These are phyloP conservation scores for Punctoribates punctum DNA, from an alignment of 2,888 invertebrate species.

Conservation along the genomic window DNA sequence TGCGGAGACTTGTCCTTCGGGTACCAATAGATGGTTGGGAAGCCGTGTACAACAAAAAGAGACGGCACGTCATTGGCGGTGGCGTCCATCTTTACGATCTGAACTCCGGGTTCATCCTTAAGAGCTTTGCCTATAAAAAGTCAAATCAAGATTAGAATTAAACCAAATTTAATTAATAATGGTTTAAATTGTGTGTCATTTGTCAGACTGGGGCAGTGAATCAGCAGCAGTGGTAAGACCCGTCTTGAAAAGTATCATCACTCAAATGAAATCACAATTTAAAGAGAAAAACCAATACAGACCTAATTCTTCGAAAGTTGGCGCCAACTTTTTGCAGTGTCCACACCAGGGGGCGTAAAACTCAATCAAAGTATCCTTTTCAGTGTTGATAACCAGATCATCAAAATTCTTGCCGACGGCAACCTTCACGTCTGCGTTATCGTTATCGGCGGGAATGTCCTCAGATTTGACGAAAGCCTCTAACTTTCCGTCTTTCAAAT, in stretches of 20 bases:
- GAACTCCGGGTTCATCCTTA: constrained; percentile 72
- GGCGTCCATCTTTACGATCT: constrained; percentile 96
- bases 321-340: constrained; percentile 93
- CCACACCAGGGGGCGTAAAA: constrained; percentile 76
- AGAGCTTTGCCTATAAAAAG: constrained; percentile 55
- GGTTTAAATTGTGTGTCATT: not conserved
- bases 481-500: constrained; percentile 73
- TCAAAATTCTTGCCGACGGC: constrained; percentile 97
- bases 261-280: constrained; percentile 17
- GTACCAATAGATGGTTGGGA: constrained; percentile 95
- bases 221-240: not conserved
- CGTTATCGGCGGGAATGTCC: constrained; percentile 76
- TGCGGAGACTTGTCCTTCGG: constrained; percentile 74
- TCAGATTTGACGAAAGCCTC: constrained; percentile 95
- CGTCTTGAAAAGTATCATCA: too few species aligned
- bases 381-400: constrained; percentile 82
- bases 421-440: constrained; percentile 70
- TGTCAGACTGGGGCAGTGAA: not conserved
- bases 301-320: constrained; percentile 81
- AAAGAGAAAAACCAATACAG: not conserved
- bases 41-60: constrained; percentile 85
- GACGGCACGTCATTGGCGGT: constrained; percentile 96
- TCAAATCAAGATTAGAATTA: not conserved
- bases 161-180: not conserved
- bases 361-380: constrained; percentile 89